Evolutionary conservation across 2,888 invertebrate species (phyloP).

Genomic region (Oligia latruncula): DNA sequence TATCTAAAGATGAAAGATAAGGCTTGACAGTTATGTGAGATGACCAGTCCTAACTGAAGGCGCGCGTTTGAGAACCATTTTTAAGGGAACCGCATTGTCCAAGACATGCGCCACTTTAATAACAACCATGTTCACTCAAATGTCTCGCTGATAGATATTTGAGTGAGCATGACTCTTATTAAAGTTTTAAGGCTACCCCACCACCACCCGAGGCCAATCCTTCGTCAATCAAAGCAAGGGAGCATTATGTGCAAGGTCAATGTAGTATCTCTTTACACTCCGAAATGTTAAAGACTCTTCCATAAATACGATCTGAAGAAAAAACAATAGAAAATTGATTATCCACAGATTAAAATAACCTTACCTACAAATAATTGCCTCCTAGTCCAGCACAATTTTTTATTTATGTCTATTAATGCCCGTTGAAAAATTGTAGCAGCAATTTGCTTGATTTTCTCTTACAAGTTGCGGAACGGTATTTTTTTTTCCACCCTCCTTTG

Average conservation of each 20-base stretch:
- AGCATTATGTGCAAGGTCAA: background rate
- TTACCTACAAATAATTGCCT: slow-evolving; percentile 12
- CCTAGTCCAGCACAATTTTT: slow-evolving; percentile 32
- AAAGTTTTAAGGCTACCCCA: background rate
- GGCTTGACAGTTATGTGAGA: too few species aligned
- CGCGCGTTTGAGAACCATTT: too few species aligned
- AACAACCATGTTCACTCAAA: too few species aligned
- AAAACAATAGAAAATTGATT: background rate
- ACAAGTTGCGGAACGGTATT: slow-evolving; percentile 71
- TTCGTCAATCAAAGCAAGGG: background rate
- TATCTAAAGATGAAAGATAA: too few species aligned
- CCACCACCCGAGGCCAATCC: background rate
- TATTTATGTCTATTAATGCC: slow-evolving; percentile 71
- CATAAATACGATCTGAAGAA: background rate
- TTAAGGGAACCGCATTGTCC: too few species aligned
- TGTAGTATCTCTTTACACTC: background rate
- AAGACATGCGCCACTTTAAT: too few species aligned
- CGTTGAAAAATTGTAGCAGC: slow-evolving; percentile 70
- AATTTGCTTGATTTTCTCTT: slow-evolving; percentile 78
- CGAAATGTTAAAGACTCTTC: too few species aligned
- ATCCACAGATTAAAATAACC: background rate
- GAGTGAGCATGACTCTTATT: too few species aligned
- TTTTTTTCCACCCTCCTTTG: slow-evolving; percentile 73
- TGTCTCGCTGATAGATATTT: too few species aligned
- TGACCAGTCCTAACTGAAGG: too few species aligned